These are phyloP conservation scores for Heterotis niloticus DNA, from an alignment of 2,113 vertebrate genomes.

Conservation along the genomic window DNA sequence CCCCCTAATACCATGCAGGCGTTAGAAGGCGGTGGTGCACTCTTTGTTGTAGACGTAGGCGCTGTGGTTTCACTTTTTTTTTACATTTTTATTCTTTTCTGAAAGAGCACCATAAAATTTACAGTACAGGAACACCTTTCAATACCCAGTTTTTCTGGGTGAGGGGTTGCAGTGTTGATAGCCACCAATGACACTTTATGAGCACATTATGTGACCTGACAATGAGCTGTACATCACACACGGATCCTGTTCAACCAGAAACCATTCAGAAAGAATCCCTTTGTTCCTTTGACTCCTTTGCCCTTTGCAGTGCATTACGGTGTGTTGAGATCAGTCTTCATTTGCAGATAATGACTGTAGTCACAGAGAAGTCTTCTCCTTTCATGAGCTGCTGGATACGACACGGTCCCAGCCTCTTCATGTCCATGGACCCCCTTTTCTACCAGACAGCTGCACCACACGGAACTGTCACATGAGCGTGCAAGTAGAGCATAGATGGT, in stretches of 20 bases:
- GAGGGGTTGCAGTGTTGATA: neutral
- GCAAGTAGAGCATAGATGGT: neutral
- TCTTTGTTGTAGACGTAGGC: too few relatives aligned
- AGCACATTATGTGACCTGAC: neutral
- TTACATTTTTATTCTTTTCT: too few relatives aligned
- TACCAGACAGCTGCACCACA: neutral
- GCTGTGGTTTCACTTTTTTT: too few relatives aligned
- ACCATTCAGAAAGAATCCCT: neutral
- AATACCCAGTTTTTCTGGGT: too few relatives aligned
- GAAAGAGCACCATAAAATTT: too few relatives aligned
- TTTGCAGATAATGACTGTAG: neutral
- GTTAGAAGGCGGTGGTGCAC: too few relatives aligned
- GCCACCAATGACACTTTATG: neutral
- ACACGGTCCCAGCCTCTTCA: neutral
- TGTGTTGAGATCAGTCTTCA: conserved; percentile 11
- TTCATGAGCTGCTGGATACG: conserved; percentile 3
- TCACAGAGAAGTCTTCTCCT: conserved; percentile 1
- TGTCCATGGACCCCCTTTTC: neutral
- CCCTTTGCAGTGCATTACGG: neutral
- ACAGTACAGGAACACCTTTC: too few relatives aligned
- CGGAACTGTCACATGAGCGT: neutral
- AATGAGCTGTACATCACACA: neutral
- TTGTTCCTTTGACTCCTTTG: conserved; percentile 10
- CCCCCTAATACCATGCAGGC: too few relatives aligned
- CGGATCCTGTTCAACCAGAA: neutral